These are phyloP conservation scores for Microctenopoma stevenorrisi DNA, from an alignment of 2,797 vertebrate species.

Conservation along the genomic window DNA sequence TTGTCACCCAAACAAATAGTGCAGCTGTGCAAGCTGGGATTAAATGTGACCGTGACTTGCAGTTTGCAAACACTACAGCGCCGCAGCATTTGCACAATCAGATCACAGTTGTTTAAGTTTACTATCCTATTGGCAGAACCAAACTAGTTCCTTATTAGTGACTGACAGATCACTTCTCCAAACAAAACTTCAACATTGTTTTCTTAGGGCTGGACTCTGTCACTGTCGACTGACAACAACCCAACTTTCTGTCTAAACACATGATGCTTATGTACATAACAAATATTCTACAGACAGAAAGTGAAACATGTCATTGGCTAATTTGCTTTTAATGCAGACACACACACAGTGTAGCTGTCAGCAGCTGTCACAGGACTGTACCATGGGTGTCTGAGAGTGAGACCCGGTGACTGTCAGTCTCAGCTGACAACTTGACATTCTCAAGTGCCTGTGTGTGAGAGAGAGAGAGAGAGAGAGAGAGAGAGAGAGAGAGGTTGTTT, in stretches of 20 bases:
- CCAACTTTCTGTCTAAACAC: background rate
- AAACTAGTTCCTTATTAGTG: conserved; percentile 12
- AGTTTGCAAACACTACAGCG: conserved; percentile 31
- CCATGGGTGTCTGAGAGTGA: conserved; percentile 28
- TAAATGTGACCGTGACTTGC: background rate
- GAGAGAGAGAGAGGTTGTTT: background rate
- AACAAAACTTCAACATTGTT: conserved; percentile 24
- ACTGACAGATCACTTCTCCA: background rate
- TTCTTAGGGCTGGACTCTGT: background rate
- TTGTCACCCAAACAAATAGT: conserved; percentile 33
- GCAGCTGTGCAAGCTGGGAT: conserved; percentile 4
- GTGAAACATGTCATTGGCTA: background rate
- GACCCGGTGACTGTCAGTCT: conserved; percentile 52
- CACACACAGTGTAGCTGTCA: conserved; percentile 2
- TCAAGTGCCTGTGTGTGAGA: conserved; percentile 29
- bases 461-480: background rate
- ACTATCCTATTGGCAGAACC: conserved; percentile 6
- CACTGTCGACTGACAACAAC: background rate
- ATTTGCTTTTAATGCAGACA: background rate
- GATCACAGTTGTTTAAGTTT: background rate
- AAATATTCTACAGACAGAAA: background rate
- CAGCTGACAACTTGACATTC: conserved; percentile 47
- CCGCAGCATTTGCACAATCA: conserved; percentile 15
- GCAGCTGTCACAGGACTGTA: conserved; percentile 17
- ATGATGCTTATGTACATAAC: conserved; percentile 4